Evolutionary conservation across 2,113 vertebrate species (phyloP).

Genomic region (Pungitius pungitius): DNA sequence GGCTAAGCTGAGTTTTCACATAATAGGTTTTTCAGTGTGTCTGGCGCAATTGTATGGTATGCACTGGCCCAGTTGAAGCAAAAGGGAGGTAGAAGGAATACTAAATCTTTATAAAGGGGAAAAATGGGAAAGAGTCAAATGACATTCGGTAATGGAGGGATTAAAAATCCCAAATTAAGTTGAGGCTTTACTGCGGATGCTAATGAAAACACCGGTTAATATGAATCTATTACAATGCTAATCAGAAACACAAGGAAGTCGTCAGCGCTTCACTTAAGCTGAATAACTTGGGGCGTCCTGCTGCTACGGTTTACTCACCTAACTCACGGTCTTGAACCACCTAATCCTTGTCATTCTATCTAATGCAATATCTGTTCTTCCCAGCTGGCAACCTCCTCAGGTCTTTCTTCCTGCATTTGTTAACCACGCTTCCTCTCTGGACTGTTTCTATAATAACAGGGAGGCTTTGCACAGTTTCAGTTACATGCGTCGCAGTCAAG

Average conservation of each 20-base stretch:
- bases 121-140: neutral
- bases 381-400: slow-evolving; percentile 29
- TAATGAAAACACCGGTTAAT: slow-evolving; percentile 41
- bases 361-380: slow-evolving; percentile 37
- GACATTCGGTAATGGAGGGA: slow-evolving; percentile 7
- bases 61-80: neutral
- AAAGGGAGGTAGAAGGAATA: neutral
- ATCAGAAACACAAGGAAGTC: slow-evolving; percentile 23
- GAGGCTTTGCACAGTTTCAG: slow-evolving; percentile 53
- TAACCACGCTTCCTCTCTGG: slow-evolving; percentile 27
- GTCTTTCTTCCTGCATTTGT: slow-evolving; percentile 47
- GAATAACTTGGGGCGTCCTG: slow-evolving; percentile 25
- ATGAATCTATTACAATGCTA: slow-evolving; percentile 33
- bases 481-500: slow-evolving; percentile 48
- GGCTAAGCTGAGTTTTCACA: slow-evolving; percentile 2
- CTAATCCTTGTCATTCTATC: slow-evolving; percentile 28
- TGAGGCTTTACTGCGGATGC: neutral
- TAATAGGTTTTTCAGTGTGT: neutral
- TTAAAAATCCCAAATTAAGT: slow-evolving; percentile 29
- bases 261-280: neutral
- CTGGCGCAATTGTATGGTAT: neutral
- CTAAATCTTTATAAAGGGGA: neutral
- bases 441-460: slow-evolving; percentile 16
- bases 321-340: slow-evolving; percentile 34
- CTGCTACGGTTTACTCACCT: slow-evolving; percentile 40